These are phyloP conservation scores for Drosophila cyrtoloma DNA, from an alignment of 2,888 invertebrate genomes.

Conservation along the genomic window DNA sequence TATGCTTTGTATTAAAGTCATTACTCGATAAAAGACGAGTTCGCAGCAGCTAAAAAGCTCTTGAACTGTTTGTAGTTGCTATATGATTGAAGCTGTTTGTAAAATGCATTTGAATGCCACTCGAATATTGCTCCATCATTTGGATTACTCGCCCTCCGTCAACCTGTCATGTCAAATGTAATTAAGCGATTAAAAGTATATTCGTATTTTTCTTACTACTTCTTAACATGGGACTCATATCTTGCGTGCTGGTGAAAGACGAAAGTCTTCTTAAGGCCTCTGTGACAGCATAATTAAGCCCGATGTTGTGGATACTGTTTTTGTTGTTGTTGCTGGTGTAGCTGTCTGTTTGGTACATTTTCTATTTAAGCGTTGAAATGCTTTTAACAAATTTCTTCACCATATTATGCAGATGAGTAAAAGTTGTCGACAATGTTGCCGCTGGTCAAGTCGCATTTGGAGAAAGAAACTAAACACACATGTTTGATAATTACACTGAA, in stretches of 20 bases:
- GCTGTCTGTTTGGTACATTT: constrained; percentile 54
- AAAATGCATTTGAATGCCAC: constrained; percentile 67
- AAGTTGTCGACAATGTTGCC: constrained; percentile 54
- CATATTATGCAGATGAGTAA: constrained; percentile 73
- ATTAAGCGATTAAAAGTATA: constrained; percentile 76
- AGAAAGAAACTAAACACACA: constrained; percentile 20
- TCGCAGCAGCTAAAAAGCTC: not conserved
- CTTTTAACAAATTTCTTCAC: constrained; percentile 56
- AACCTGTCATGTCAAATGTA: constrained; percentile 79
- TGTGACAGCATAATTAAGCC: constrained; percentile 79
- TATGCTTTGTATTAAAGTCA: constrained; percentile 28
- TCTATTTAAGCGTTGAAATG: constrained; percentile 65
- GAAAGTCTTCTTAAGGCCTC: constrained; percentile 74
- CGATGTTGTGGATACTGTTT: constrained; percentile 30
- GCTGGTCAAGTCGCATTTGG: constrained; percentile 10
- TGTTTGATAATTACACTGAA: constrained; percentile 16
- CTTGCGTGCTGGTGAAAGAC: constrained; percentile 65
- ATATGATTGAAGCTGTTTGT: constrained; percentile 25
- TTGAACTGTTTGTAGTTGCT: constrained; percentile 2
- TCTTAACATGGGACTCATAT: constrained; percentile 32
- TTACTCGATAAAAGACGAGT: constrained; percentile 28
- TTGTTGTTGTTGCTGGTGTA: constrained; percentile 31
- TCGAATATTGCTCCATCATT: constrained; percentile 56
- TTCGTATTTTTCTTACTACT: constrained; percentile 47
- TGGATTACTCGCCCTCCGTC: constrained; percentile 63